These are phyloP conservation scores for Grammomys surdaster DNA, from an alignment of 2,113 vertebrate species.

Conservation along the genomic window DNA sequence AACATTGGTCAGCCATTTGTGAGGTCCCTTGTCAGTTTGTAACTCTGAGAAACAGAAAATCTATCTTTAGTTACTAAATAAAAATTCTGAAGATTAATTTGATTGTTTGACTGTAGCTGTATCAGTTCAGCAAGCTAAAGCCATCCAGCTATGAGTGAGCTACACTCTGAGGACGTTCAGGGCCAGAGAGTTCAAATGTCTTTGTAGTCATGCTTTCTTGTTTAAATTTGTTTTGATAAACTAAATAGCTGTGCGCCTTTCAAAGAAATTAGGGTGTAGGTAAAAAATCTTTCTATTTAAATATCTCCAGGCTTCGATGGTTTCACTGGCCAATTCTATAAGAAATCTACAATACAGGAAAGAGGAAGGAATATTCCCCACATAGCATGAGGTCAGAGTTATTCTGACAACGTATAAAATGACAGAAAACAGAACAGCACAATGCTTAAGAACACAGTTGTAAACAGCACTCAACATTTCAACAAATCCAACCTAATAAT, in stretches of 20 bases:
- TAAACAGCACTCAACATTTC: neutral
- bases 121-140: neutral
- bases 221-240: neutral
- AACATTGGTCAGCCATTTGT: neutral
- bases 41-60: neutral
- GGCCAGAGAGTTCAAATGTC: neutral
- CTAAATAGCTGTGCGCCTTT: neutral
- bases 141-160: neutral
- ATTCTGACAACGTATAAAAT: neutral
- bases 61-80: conserved; percentile 17
- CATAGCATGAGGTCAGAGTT: neutral
- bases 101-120: neutral
- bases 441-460: neutral
- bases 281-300: conserved; percentile 1
- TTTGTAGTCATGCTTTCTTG: neutral
- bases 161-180: neutral
- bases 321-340: neutral
- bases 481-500: neutral
- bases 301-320: neutral
- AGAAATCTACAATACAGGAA: neutral
- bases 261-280: neutral
- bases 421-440: neutral
- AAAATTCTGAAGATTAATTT: neutral
- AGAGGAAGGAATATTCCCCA: neutral
- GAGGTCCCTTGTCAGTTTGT: neutral